phyloP scores from a whole-genome alignment of 2,888 invertebrate species.

The Ophioninae sp. region DNA sequence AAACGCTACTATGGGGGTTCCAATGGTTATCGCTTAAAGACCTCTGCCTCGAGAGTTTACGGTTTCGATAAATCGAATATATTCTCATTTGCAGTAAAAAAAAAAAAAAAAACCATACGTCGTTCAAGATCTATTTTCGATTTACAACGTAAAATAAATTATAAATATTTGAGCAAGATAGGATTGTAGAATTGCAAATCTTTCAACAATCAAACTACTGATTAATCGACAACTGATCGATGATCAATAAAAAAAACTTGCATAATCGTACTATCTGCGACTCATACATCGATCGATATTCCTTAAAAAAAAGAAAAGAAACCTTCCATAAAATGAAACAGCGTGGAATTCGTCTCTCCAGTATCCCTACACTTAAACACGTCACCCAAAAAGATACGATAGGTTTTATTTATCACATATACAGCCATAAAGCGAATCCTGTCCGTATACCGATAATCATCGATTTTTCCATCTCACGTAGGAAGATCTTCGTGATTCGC shows the following conservation, averaged over 20 bases:
- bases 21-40: neutral
- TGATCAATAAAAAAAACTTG: neutral
- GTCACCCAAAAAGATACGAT: neutral
- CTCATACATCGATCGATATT: too few relatives aligned
- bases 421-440: neutral
- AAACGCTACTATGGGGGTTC: neutral
- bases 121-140: neutral
- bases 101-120: too few relatives aligned
- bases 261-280: neutral
- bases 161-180: neutral
- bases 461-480: slow-evolving; percentile 11
- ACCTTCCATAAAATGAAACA: neutral
- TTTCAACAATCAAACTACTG: neutral
- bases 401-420: neutral
- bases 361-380: neutral
- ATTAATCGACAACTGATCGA: neutral
- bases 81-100: slow-evolving; percentile 4
- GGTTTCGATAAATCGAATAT: slow-evolving; percentile 16
- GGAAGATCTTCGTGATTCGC: neutral
- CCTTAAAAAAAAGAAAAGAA: too few relatives aligned
- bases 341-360: neutral
- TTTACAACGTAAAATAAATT: neutral
- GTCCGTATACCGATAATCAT: slow-evolving; percentile 13
- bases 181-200: neutral
- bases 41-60: neutral